phyloP scores from a whole-genome alignment of 2,113 vertebrate species.

The Camelus bactrianus region DNA sequence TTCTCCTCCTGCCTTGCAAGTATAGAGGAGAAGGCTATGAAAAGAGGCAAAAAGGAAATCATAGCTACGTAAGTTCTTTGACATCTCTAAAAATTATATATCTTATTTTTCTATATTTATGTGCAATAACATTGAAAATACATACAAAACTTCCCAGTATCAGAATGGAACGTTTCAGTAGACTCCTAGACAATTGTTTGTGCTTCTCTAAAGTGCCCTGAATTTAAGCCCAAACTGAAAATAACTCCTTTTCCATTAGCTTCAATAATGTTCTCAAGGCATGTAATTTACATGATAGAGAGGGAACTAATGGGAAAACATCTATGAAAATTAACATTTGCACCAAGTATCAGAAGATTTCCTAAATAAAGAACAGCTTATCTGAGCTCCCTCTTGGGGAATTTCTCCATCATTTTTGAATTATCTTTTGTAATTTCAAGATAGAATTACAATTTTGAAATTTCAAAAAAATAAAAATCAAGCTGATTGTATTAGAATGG shows the following conservation, averaged over 20 bases:
- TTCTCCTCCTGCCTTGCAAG: neutral
- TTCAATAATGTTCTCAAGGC: slow-evolving; percentile 25
- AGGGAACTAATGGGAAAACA: slow-evolving; percentile 8
- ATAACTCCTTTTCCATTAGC: slow-evolving; percentile 35
- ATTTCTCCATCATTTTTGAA: slow-evolving; percentile 45
- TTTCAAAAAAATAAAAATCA: slow-evolving; percentile 52
- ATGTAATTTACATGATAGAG: neutral
- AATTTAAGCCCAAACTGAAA: slow-evolving; percentile 54
- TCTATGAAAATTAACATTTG: slow-evolving; percentile 45
- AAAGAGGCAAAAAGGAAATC: slow-evolving; percentile 31
- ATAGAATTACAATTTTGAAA: slow-evolving; percentile 64
- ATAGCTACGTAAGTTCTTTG: neutral
- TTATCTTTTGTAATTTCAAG: slow-evolving; percentile 63
- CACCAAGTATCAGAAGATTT: slow-evolving; percentile 14
- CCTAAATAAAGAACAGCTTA: slow-evolving; percentile 52
- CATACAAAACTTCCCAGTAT: neutral
- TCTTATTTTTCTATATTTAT: neutral
- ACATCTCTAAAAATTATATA: slow-evolving; percentile 12
- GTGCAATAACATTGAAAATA: neutral
- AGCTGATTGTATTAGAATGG: slow-evolving; percentile 31
- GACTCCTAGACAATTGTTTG: neutral
- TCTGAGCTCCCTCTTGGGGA: neutral
- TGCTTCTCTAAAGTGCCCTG: slow-evolving; percentile 3
- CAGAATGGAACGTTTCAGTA: slow-evolving; percentile 18
- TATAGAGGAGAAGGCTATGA: neutral